These are phyloP conservation scores for Paramacrobiotus metropolitanus DNA, from an alignment of 1,140 invertebrate genomes.

Conservation along the genomic window DNA sequence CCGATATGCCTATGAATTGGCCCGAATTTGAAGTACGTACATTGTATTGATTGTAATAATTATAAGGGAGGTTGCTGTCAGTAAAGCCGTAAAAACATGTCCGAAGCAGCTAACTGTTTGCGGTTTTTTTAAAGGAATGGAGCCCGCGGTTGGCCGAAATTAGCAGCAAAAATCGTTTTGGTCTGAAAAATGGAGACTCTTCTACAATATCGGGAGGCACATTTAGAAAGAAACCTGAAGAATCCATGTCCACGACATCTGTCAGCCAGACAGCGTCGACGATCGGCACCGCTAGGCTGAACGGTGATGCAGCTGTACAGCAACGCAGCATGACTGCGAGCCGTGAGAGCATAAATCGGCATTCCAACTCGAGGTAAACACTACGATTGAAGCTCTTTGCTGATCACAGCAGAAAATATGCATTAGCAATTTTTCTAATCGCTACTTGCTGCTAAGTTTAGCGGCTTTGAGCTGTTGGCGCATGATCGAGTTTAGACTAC, in stretches of 20 bases:
- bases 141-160: background rate
- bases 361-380: background rate
- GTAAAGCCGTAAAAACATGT: too few species aligned
- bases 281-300: background rate
- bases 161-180: too few species aligned
- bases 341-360: background rate
- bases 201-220: background rate
- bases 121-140: background rate
- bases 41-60: too few species aligned
- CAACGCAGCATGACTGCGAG: background rate
- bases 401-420: too few species aligned
- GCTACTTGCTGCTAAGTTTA: too few species aligned
- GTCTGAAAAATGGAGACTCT: background rate
- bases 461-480: too few species aligned
- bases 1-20: slow-evolving; percentile 98
- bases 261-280: background rate
- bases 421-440: too few species aligned
- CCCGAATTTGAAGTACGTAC: slow-evolving; percentile 41
- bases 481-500: too few species aligned
- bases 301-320: background rate
- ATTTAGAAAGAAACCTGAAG: background rate
- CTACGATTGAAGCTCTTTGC: too few species aligned
- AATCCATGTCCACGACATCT: background rate
- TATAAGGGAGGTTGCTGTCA: too few species aligned
- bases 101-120: too few species aligned